Percentiles rank a stretch among this genome's conserved stretches.
phyloP scores from a whole-genome alignment of 2,113 vertebrate genomes.

The Lates calcarifer region DNA sequence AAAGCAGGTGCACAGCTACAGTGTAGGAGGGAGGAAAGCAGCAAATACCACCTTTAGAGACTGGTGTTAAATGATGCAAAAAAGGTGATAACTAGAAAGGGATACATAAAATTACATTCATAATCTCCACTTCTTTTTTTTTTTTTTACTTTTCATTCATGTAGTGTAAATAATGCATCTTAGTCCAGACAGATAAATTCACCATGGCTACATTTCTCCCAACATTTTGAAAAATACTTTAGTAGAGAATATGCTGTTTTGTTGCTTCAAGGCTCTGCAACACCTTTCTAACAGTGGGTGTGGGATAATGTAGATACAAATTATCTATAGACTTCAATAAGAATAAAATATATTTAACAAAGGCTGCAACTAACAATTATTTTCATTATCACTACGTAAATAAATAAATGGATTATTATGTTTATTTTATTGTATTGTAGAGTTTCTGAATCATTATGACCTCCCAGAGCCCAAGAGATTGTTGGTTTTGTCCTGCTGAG shows the following conservation, averaged over 20 bases:
- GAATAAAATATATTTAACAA: background rate
- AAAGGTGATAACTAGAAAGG: background rate
- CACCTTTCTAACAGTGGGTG: too few species aligned
- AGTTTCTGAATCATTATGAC: too few species aligned
- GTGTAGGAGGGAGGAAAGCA: background rate
- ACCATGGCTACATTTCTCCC: background rate
- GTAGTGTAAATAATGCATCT: background rate
- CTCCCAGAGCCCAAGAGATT: too few species aligned
- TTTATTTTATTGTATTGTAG: too few species aligned
- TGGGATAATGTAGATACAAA: background rate
- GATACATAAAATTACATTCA: background rate
- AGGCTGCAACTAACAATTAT: too few species aligned
- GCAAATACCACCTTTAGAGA: background rate
- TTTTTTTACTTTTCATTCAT: background rate
- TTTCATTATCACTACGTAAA: too few species aligned
- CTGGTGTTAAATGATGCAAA: background rate
- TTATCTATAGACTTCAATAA: background rate
- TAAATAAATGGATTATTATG: too few species aligned
- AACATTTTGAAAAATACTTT: background rate
- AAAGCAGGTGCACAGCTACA: conserved; percentile 23
- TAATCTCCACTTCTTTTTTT: background rate
- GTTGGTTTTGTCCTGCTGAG: too few species aligned
- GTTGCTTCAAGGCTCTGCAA: too few species aligned
- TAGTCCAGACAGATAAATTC: background rate
- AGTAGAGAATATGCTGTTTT: too few species aligned